phyloP scores from a whole-genome alignment of 2,888 invertebrate genomes.

The Agrochola lota region DNA sequence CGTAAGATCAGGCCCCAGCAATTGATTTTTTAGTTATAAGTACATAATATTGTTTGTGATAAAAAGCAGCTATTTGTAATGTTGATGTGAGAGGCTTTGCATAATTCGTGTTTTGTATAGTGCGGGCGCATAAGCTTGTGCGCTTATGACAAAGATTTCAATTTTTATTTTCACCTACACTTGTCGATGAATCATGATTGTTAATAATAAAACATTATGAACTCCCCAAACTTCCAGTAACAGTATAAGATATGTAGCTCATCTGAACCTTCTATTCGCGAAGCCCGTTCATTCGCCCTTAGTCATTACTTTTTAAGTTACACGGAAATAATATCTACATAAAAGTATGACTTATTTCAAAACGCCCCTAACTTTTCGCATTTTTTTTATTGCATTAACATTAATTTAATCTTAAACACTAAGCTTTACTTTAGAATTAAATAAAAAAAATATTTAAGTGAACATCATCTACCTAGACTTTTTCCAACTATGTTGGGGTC shows the following conservation, averaged over 20 bases:
- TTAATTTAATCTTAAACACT: constrained; percentile 40
- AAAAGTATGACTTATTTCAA: constrained; percentile 5
- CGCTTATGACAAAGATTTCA: constrained; percentile 25
- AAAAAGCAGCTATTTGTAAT: constrained; percentile 57
- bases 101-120: constrained; percentile 31
- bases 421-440: constrained; percentile 56
- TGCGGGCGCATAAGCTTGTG: constrained; percentile 27
- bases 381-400: constrained; percentile 22
- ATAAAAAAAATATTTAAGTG: constrained; percentile 32
- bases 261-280: constrained; percentile 33
- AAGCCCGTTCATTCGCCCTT: constrained; percentile 44
- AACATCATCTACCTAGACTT: too few relatives aligned
- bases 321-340: constrained; percentile 31
- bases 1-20: constrained; percentile 13
- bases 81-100: constrained; percentile 54
- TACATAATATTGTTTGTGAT: constrained; percentile 61
- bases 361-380: constrained; percentile 11
- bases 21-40: constrained; percentile 26
- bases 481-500: too few relatives aligned
- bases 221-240: constrained; percentile 25
- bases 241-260: constrained; percentile 21
- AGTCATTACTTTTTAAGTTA: constrained; percentile 61
- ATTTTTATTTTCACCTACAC: constrained; percentile 16
- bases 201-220: constrained; percentile 22
- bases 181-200: constrained; percentile 16